These are phyloP conservation scores for Melipona beecheii DNA, from an alignment of 2,888 invertebrate species.

Conservation along the genomic window DNA sequence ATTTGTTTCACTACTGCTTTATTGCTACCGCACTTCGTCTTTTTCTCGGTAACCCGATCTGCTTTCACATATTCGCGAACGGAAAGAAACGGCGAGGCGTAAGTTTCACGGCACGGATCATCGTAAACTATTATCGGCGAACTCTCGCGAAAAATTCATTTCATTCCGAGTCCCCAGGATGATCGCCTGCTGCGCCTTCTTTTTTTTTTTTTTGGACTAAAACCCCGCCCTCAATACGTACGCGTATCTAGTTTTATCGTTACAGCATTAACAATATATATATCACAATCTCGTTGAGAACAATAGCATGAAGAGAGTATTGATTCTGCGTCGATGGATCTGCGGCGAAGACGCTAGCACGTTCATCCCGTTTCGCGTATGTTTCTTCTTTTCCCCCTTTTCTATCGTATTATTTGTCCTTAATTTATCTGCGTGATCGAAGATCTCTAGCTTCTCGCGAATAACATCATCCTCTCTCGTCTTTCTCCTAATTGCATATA, in stretches of 20 bases:
- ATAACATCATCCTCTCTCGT: too few relatives aligned
- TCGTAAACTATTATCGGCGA: conserved; percentile 28
- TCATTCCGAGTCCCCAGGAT: conserved; percentile 25
- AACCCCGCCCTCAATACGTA: neutral
- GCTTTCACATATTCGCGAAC: conserved; percentile 29
- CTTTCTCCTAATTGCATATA: neutral
- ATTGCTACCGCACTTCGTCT: conserved; percentile 55
- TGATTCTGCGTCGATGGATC: conserved; percentile 51
- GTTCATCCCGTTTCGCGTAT: conserved; percentile 31
- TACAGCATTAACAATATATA: conserved; percentile 57
- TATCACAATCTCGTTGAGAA: conserved; percentile 75
- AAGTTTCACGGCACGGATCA: conserved; percentile 60
- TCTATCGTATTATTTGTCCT: neutral
- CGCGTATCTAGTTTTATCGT: conserved; percentile 29
- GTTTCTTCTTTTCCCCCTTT: neutral
- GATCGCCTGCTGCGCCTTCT: conserved; percentile 30
- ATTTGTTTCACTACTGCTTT: conserved; percentile 26
- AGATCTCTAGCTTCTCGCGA: neutral
- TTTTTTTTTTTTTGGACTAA: neutral
- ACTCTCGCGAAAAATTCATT: neutral
- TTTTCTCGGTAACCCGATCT: conserved; percentile 15
- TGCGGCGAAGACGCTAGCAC: conserved; percentile 58
- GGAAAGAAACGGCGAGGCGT: conserved; percentile 56
- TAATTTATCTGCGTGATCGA: neutral
- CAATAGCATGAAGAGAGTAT: conserved; percentile 54